Base-by-base conservation (phyloP, 2,113 vertebrate genomes). In the Illadopsis cleaveri region DNA sequence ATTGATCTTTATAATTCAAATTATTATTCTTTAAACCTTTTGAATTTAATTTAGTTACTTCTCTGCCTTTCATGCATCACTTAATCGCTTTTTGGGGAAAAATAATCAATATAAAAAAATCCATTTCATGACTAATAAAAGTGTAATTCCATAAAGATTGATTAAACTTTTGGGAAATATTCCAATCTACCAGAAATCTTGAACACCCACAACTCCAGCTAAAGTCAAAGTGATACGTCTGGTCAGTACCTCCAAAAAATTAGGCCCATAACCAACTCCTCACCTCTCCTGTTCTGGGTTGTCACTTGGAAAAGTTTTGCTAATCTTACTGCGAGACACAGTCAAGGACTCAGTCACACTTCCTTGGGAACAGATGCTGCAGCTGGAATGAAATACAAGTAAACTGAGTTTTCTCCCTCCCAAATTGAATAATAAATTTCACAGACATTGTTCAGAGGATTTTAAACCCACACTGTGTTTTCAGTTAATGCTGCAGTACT, bases 11-110 rank as follows among this genome's bases (percentile, higher is more conserved):
- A 76, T 58, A 96, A 79, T 94, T 97, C 33, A 95, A 86, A 94
- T 79, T 20, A 79, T 65, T 54, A 61, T 79, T 69, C 23, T 60
- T 95, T 58, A 92, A 66, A 61, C 51, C 30, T 48, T 87, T 95
- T 80, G 37, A 75, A 91, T 89, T 90, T 92, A 89, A 93, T 96
- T 79, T 95, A 77, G 86, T 92, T 97, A 93, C 76, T 90, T 68
- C 17, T 60, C 88, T 95, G 64, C 53, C 58, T 94, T 95, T 94
- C 64, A 86, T 94, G 44, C 68, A 89, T 95, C 65, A 93, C 58
- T 15, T 88, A 91, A 94, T 89, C 7, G 5, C 42, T 94, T 93
- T 95, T 73, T 38, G 69, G 56, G 93, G 69, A 54, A 70, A 95
- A 97, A 96, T 47, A 82, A 90, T 92, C 86, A 61, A 69, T 93